These are phyloP conservation scores for Loriculus beryllinus DNA, from an alignment of 2,797 vertebrate species.

Conservation along the genomic window DNA sequence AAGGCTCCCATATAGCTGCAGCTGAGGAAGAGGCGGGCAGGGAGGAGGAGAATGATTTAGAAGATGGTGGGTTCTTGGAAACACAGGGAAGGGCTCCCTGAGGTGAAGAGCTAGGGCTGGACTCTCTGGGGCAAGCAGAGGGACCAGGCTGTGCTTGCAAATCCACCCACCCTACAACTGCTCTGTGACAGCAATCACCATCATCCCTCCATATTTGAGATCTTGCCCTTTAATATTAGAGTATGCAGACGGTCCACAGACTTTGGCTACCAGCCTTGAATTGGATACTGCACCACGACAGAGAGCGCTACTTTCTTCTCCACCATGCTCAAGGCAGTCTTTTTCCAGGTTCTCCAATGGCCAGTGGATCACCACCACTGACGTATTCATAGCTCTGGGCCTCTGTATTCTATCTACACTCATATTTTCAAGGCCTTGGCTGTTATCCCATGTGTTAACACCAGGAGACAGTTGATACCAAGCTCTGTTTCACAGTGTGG, in stretches of 20 bases:
- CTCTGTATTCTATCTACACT: not conserved
- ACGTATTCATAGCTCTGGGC: not conserved
- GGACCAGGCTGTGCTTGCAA: not conserved
- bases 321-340: not conserved
- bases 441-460: not conserved
- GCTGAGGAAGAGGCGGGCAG: not conserved
- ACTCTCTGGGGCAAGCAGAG: not conserved
- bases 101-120: not conserved
- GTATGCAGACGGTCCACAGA: rapidly evolving
- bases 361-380: not conserved
- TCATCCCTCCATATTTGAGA: not conserved
- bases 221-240: not conserved
- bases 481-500: not conserved
- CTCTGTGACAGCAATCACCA: not conserved
- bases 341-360: not conserved
- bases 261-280: not conserved
- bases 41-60: not conserved
- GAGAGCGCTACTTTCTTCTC: not conserved
- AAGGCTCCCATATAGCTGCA: not conserved
- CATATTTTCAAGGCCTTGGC: not conserved
- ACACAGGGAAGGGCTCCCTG: not conserved
- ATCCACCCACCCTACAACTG: not conserved
- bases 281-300: rapidly evolving
- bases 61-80: rapidly evolving
- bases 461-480: not conserved